Evolutionary conservation across 2,888 invertebrate genomes (phyloP), one percentile per base, ranked within the genome.

Genomic region (Drosophila robusta): DNA sequence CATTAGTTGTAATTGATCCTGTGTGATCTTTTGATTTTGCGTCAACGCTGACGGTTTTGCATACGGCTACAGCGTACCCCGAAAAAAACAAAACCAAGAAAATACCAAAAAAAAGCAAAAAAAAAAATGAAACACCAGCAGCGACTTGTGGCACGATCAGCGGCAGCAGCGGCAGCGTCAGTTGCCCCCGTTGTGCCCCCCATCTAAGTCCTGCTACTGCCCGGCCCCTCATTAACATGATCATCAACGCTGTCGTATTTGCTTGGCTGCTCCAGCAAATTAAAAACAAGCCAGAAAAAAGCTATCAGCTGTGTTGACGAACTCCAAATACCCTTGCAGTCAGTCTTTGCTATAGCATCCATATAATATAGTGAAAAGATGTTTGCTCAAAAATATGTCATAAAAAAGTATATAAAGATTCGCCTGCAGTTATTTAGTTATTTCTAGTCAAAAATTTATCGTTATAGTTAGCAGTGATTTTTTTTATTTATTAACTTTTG

Each of bases 1-100:
- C 90, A 89, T 89, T 89, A 89, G 85, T 83, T 89, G 88, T 89
- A 89, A 89, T 90, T 89, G 88, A 90, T 87, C 88, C 89, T 83
- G 80, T 87, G 86, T 84, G 87, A 86, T 86, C 84, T 86, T 86
- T 85, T 89, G 89, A 86, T 86, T 87, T 85, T 85, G 89, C 89
- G 87, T 83, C 83, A 83, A 86, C 87, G 84, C 87, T 86, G 86
- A 83, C 75, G 70, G 44, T 75, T 67, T 75, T 71, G 61, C 84
- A 79, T 80, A 78, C 67, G 70, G 72, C 26, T 73, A 78, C 66
- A 75, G 72, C 70, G 66, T 42, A 56, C 51, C 7, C 50, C 36
- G 32, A 34, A 42, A 42, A 22, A 42, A 42, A 3, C 26, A 41
- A 62, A 52, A 16, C 14, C 12, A 49, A 36, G 16, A 38, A 36